These are phyloP conservation scores for Choloepus didactylus DNA, from an alignment of 2,797 vertebrate genomes.

Conservation along the genomic window DNA sequence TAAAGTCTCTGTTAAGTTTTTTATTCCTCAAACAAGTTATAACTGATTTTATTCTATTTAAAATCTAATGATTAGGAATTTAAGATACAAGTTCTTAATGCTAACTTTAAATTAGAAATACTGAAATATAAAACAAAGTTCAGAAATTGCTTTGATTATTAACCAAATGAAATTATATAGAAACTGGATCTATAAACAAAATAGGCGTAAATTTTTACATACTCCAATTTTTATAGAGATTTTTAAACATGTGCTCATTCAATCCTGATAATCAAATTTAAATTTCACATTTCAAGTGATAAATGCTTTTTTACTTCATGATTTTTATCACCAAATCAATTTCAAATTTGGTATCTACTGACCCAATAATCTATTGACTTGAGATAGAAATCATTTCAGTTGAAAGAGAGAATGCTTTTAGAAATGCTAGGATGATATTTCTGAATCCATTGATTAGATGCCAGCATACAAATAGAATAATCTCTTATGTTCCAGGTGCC, in stretches of 20 bases:
- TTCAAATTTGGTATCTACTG: background rate
- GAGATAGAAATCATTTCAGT: slow-evolving; percentile 19
- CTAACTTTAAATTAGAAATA: background rate
- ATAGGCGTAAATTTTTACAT: background rate
- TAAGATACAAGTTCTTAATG: background rate
- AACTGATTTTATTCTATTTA: too few species aligned
- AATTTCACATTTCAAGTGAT: background rate
- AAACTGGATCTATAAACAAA: background rate
- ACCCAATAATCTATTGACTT: background rate
- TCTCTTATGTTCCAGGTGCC: background rate
- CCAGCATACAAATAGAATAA: background rate
- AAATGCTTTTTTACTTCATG: background rate
- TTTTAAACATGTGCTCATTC: background rate
- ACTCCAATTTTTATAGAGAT: background rate
- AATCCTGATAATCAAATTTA: background rate
- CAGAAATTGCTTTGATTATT: background rate
- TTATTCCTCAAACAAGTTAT: too few species aligned
- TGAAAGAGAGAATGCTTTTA: background rate
- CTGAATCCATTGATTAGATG: background rate
- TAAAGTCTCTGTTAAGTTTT: too few species aligned
- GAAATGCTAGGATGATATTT: background rate
- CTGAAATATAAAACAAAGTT: background rate
- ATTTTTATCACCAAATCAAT: background rate
- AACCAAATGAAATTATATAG: background rate
- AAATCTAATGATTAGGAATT: too few species aligned